Evolutionary conservation across 2,113 vertebrate species (phyloP), one percentile per base, ranked within the genome.

Genomic region (Pachycephala philippinensis): DNA sequence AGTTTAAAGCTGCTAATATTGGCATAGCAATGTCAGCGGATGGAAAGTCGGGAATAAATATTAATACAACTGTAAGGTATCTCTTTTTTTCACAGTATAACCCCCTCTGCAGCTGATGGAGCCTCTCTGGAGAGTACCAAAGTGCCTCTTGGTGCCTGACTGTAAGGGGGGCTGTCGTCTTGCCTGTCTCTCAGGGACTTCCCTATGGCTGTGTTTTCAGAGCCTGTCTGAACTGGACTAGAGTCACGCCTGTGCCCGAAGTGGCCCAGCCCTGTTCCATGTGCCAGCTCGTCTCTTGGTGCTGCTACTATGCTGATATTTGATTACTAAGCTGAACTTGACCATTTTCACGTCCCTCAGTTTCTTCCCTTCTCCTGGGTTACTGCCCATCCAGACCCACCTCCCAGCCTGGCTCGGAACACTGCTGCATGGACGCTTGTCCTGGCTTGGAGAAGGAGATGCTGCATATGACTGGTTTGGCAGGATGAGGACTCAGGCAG

Each of bases 361-460:
- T 89, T 81, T 81, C 26, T 60, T 87, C 10, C 7, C 13, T 61
- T 81, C 50, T 68, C 35, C 49, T 52, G 45, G 9, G 42, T 52
- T 57, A 12, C 28, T 2, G 4, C 31, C 66, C 2, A 18, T 45
- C 19, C 33, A 31, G 47, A 40, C 10, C 8, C 19, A 44, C 4
- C 16, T 89, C 33, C 40, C 9, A 60, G 65, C 17, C 45, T 54
- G 23, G 30, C 30, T 87, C 16, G 27, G 33, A 35, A 11, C 23
- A 1, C 44, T 2, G 7, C 39, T 2, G 6, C 35, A 16, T 5
- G 22, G 50, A 18, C 21, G 0, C 39, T 39, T 54, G 61, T 31
- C 57, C 57, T 91, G 63, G 57, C 28, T 24, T 2, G 7, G 30
- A 37, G 53, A 13, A 57, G 50, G 45, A 90, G 52, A 27, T 18